Conservation (phyloP, 1,140 invertebrate species). For the Zaprionus nigranus region DNA sequence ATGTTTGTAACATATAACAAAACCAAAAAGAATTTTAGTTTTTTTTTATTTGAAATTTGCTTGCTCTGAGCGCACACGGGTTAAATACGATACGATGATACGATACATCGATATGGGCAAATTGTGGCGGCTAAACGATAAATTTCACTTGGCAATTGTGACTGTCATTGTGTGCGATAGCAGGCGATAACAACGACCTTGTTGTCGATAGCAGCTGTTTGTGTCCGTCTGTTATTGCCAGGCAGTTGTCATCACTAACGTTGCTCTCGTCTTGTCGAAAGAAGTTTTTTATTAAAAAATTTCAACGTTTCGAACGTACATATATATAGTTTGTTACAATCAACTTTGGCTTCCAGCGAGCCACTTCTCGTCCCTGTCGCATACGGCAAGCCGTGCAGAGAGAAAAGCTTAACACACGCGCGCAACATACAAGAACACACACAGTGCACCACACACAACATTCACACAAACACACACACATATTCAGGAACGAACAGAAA, state of each 20-base stretch:
- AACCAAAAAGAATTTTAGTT: not conserved
- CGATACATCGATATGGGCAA: not conserved
- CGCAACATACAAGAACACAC: constrained; percentile 7
- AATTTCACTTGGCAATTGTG: constrained; percentile 8
- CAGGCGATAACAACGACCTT: constrained; percentile 28
- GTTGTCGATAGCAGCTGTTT: constrained; percentile 40
- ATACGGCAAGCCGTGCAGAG: not conserved
- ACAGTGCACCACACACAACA: not conserved
- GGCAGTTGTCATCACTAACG: constrained; percentile 30
- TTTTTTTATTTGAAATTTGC: not conserved
- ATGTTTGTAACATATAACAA: constrained; percentile 38
- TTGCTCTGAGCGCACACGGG: not conserved
- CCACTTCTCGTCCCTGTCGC: constrained; percentile 18
- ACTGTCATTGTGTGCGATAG: constrained; percentile 34
- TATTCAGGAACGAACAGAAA: not conserved
- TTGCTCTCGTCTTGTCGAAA: constrained; percentile 24
- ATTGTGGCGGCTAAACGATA: not conserved
- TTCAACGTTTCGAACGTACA: constrained; percentile 6
- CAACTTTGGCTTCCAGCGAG: constrained; percentile 16
- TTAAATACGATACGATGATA: not conserved
- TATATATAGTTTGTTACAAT: constrained; percentile 2
- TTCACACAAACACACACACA: not conserved
- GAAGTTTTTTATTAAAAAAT: constrained; percentile 19
- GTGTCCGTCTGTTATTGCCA: constrained; percentile 35
- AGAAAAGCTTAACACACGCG: constrained; percentile 15